phyloP scores from a whole-genome alignment of 2,888 invertebrate genomes.

The Dicyrtomina minuta region DNA sequence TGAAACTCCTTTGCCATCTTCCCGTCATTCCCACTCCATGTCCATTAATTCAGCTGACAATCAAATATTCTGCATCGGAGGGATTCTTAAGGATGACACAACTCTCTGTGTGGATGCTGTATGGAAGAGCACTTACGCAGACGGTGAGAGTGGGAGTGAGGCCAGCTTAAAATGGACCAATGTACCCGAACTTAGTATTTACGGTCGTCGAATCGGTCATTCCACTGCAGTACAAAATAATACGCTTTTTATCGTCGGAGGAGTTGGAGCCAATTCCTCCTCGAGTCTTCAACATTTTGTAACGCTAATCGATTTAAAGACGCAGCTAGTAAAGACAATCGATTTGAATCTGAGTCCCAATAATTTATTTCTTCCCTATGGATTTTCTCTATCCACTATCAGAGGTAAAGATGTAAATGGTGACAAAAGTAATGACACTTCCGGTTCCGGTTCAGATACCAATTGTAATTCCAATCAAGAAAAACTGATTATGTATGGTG shows the following conservation, averaged over 20 bases:
- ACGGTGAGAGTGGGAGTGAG: slow-evolving; percentile 3
- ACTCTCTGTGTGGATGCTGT: slow-evolving; percentile 41
- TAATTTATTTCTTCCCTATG: slow-evolving; percentile 47
- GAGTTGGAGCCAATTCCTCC: slow-evolving; percentile 46
- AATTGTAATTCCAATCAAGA: too few species aligned
- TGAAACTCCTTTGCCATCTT: slow-evolving; percentile 26
- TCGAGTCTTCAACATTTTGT: slow-evolving; percentile 44
- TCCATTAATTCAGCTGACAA: slow-evolving; percentile 28
- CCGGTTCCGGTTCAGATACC: too few species aligned
- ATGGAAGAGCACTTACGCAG: slow-evolving; percentile 34
- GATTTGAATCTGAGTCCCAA: slow-evolving; percentile 18
- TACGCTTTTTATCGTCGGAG: slow-evolving; percentile 45
- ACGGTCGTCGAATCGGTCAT: slow-evolving; percentile 42
- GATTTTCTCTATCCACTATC: slow-evolving; percentile 39
- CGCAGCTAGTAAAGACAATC: slow-evolving; percentile 29
- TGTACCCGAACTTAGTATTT: slow-evolving; percentile 32
- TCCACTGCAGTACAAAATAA: slow-evolving; percentile 35
- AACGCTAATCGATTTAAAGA: slow-evolving; percentile 41
- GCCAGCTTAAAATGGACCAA: slow-evolving; percentile 44
- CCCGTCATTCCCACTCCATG: slow-evolving; percentile 46
- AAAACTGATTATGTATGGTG: slow-evolving; percentile 46
- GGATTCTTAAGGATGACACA: slow-evolving; percentile 43
- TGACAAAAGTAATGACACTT: slow-evolving; percentile 24
- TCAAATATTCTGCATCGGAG: slow-evolving; percentile 44
- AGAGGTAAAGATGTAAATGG: not conserved